phyloP scores from a whole-genome alignment of 2,797 vertebrate genomes.

The Aeoliscus strigatus region DNA sequence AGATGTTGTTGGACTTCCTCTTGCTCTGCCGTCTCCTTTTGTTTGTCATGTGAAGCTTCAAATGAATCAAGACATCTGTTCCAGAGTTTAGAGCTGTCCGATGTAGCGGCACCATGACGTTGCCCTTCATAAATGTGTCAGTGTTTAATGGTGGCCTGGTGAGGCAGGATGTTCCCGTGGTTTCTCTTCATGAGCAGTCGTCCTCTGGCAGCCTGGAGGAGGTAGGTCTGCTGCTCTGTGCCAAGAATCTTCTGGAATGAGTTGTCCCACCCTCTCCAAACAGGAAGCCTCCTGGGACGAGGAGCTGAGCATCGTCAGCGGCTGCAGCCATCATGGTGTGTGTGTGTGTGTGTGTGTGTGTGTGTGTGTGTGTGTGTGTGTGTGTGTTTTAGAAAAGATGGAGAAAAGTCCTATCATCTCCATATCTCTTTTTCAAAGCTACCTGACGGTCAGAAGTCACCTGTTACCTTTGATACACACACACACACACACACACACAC shows the following conservation, averaged over 20 bases:
- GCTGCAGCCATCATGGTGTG: constrained; percentile 40
- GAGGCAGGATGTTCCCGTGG: constrained; percentile 46
- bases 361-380: constrained; percentile 52
- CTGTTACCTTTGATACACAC: too few species aligned
- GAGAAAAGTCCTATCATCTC: constrained; percentile 27
- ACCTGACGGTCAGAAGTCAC: constrained; percentile 56
- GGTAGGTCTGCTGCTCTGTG: constrained; percentile 41
- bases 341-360: constrained; percentile 39
- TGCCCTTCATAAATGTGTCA: too few species aligned
- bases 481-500: constrained; percentile 5
- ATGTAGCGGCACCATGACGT: too few species aligned
- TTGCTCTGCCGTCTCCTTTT: too few species aligned
- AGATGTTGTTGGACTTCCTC: too few species aligned
- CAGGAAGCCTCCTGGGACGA: constrained; percentile 42
- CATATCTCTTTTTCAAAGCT: constrained; percentile 33
- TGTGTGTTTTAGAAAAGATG: constrained; percentile 37
- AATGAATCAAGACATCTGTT: too few species aligned
- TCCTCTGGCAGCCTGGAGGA: constrained; percentile 57
- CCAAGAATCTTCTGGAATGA: constrained; percentile 65
- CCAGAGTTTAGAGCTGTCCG: too few species aligned
- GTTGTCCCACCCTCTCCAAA: constrained; percentile 56
- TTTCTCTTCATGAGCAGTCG: constrained; percentile 60
- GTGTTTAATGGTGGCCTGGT: constrained; percentile 43
- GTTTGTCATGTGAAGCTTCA: too few species aligned
- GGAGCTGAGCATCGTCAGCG: constrained; percentile 33